A percentile compares a stretch with the other conserved stretches of the same genome.
Conservation (phyloP, 1,140 invertebrate genomes). For the Dinothrombium tinctorium region DNA sequence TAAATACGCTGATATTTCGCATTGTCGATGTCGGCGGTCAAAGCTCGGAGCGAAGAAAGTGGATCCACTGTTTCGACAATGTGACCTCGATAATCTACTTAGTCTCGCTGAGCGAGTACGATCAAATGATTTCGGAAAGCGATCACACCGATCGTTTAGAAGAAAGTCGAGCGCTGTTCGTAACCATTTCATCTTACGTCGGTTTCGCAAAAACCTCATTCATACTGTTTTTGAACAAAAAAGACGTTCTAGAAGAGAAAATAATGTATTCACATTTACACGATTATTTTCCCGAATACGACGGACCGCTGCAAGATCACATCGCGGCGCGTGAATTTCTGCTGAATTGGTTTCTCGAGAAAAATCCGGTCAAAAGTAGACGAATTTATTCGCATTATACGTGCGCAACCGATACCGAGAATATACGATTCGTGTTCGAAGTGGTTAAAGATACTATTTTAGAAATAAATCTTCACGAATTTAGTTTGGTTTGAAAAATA, state of each 20-base stretch:
- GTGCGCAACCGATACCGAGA: conserved; percentile 89
- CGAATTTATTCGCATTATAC: conserved; percentile 91
- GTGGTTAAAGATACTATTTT: conserved; percentile 91
- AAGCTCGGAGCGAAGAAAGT: conserved; percentile 85
- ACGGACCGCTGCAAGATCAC: conserved; percentile 59
- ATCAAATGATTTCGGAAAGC: conserved; percentile 83
- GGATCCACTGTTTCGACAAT: conserved; percentile 89
- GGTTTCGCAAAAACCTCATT: conserved; percentile 78
- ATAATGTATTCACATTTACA: conserved; percentile 93
- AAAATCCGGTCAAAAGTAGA: conserved; percentile 27
- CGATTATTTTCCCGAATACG: conserved; percentile 65
- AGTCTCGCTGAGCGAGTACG: conserved; percentile 88
- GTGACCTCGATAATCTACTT: conserved; percentile 90
- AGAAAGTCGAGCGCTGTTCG: conserved; percentile 87
- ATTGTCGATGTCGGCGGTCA: conserved; percentile 97
- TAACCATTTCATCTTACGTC: conserved; percentile 88
- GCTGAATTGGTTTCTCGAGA: conserved; percentile 58
- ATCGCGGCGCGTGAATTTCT: conserved; percentile 55
- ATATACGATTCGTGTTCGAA: conserved; percentile 91
- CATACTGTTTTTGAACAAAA: conserved; percentile 95
- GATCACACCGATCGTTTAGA: conserved; percentile 72
- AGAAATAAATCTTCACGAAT: conserved; percentile 78
- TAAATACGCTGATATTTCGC: conserved; percentile 81
- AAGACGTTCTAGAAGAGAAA: conserved; percentile 14
- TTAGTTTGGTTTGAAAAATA: too few species aligned